A percentile compares a stretch with the other conserved stretches of the same genome.
Conservation (phyloP, 2,113 vertebrate genomes). For the Poecilia latipinna region DNA sequence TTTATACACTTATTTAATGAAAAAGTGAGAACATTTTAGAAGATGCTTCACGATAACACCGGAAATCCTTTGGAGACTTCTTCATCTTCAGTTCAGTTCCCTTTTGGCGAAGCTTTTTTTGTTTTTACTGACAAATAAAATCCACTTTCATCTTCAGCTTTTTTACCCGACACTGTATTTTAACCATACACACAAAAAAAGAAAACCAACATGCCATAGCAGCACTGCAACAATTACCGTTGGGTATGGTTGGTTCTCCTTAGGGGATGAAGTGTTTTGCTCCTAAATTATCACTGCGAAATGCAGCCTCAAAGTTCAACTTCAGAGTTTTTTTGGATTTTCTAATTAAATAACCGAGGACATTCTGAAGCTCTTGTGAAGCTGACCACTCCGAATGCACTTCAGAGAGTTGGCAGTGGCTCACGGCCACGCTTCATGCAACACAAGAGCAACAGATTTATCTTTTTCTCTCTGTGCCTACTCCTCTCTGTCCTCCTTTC, state of each 20-base stretch:
- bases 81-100: no score
- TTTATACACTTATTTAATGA: no score
- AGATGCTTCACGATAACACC: no score
- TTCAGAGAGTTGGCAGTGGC: neutral
- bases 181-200: neutral
- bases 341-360: neutral
- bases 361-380: neutral
- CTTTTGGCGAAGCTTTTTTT: no score
- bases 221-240: neutral
- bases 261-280: no score
- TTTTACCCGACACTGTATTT: neutral
- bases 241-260: neutral
- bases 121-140: no score
- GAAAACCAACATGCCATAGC: neutral
- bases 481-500: conserved; percentile 19
- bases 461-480: conserved; percentile 19
- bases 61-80: no score
- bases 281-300: neutral
- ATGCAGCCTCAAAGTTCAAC: neutral
- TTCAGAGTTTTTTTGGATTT: neutral
- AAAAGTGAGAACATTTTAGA: no score
- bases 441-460: conserved; percentile 20
- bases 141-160: no score
- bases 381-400: neutral
- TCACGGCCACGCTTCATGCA: conserved; percentile 5